A percentile compares a stretch with the other conserved stretches of the same genome.
Conservation (phyloP, 2,113 vertebrate species). For the Bujurquina vittata region DNA sequence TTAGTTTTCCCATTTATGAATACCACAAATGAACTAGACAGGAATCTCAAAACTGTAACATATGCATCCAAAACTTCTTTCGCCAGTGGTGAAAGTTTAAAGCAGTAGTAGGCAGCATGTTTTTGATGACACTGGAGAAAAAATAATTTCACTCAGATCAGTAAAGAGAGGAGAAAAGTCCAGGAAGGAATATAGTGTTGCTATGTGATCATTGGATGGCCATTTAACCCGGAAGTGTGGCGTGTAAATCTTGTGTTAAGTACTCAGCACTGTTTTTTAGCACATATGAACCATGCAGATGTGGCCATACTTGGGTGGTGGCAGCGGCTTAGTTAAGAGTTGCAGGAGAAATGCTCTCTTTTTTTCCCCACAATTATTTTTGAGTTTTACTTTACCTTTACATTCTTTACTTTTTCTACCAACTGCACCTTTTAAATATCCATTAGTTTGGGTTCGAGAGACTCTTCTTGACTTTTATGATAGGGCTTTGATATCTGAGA, state of each 20-base stretch:
- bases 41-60: rapidly evolving
- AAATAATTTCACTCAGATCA: background rate
- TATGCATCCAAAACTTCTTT: too few species aligned
- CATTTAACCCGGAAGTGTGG: background rate
- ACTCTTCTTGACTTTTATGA: background rate
- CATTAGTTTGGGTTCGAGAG: background rate
- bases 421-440: rapidly evolving
- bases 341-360: background rate
- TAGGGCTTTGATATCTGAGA: background rate
- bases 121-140: too few species aligned
- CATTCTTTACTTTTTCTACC: background rate
- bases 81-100: too few species aligned
- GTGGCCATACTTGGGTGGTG: background rate
- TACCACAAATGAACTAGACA: too few species aligned
- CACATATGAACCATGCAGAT: rapidly evolving
- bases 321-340: rapidly evolving
- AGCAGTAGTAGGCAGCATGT: too few species aligned
- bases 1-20: too few species aligned
- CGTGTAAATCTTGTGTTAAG: too few species aligned
- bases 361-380: background rate
- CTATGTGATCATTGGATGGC: background rate
- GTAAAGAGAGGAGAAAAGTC: background rate
- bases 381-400: background rate
- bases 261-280: background rate
- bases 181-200: background rate